phyloP scores from a whole-genome alignment of 2,888 invertebrate genomes.

The Pherbina coryleti region DNA sequence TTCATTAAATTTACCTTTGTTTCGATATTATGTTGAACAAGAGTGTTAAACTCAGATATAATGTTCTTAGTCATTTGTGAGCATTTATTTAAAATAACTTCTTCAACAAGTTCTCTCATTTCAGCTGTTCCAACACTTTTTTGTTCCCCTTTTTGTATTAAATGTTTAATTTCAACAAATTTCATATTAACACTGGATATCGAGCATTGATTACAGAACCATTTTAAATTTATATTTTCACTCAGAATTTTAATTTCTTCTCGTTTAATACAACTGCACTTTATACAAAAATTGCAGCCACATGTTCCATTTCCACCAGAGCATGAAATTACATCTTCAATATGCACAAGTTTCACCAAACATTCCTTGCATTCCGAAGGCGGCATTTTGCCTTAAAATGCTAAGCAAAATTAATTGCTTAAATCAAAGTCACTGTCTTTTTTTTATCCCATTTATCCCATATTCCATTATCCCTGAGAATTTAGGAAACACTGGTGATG shows the following conservation, averaged over 20 bases:
- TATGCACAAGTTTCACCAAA: background rate
- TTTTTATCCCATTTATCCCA: too few species aligned
- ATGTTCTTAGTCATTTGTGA: background rate
- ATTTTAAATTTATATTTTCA: constrained; percentile 14
- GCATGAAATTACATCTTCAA: constrained; percentile 13
- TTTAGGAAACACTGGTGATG: too few species aligned
- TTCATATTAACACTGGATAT: background rate
- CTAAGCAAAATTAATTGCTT: background rate
- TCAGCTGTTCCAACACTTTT: background rate
- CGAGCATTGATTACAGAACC: constrained; percentile 3
- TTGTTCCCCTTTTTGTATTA: background rate
- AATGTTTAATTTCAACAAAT: constrained; percentile 16
- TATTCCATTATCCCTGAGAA: too few species aligned
- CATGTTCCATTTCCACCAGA: constrained; percentile 15
- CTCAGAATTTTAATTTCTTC: background rate
- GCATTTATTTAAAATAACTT: background rate
- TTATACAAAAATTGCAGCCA: constrained; percentile 15
- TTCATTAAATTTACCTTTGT: background rate
- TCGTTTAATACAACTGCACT: constrained; percentile 17
- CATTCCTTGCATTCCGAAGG: constrained; percentile 11
- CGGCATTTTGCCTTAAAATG: constrained; percentile 5
- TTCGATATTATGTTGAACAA: background rate
- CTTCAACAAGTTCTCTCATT: background rate
- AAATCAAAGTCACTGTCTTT: too few species aligned
- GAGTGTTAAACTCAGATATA: background rate